A percentile compares a stretch with the other conserved stretches of the same genome.
phyloP scores from a whole-genome alignment of 1,140 invertebrate genomes.

The Drosophila neocordata region DNA sequence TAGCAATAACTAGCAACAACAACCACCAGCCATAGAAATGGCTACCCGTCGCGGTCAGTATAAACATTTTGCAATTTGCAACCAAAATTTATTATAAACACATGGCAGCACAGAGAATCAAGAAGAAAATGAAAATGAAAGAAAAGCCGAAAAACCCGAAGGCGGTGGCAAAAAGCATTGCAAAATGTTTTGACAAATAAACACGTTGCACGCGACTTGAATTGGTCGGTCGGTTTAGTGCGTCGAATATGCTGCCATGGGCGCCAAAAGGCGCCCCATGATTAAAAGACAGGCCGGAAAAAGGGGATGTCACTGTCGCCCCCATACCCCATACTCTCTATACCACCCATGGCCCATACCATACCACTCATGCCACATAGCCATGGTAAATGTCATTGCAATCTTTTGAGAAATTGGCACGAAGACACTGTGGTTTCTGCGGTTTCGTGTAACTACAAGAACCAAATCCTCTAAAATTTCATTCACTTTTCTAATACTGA shows the following conservation, averaged over 20 bases:
- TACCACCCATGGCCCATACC: not conserved
- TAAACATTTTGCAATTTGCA: slow-evolving; percentile 70
- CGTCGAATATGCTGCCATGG: not conserved
- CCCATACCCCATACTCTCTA: not conserved
- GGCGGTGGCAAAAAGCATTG: slow-evolving; percentile 33
- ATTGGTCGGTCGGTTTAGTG: slow-evolving; percentile 15
- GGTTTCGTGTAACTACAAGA: not conserved
- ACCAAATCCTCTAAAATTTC: not conserved
- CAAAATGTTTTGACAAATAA: slow-evolving; percentile 79
- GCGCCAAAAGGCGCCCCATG: not conserved
- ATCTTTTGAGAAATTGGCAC: not conserved
- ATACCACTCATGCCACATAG: no score
- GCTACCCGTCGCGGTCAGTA: slow-evolving; percentile 34
- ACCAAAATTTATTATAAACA: slow-evolving; percentile 74
- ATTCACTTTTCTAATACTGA: not conserved
- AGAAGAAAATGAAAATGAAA: slow-evolving; percentile 2
- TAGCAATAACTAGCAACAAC: slow-evolving; percentile 47
- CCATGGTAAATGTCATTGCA: slow-evolving; percentile 1
- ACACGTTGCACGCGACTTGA: slow-evolving; percentile 72
- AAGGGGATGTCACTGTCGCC: not conserved
- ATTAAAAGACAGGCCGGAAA: not conserved
- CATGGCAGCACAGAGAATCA: slow-evolving; percentile 39
- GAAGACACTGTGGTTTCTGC: not conserved
- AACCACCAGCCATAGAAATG: slow-evolving; percentile 27
- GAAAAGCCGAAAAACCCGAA: slow-evolving; percentile 37